phyloP scores from a whole-genome alignment of 2,888 invertebrate genomes.

The Mesorhabditis spiculigera region DNA sequence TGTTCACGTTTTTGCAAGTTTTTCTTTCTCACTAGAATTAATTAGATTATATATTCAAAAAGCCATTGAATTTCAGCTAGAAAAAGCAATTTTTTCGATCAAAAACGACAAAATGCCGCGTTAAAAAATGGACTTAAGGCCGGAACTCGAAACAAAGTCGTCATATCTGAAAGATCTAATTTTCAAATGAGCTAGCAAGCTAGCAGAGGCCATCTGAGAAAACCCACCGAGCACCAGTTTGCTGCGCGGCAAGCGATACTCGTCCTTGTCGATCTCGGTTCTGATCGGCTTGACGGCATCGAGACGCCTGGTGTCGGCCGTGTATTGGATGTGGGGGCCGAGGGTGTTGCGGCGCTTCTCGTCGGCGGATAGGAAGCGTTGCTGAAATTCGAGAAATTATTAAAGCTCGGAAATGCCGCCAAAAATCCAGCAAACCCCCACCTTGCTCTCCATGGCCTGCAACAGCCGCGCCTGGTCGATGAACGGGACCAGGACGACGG shows the following conservation, averaged over 20 bases:
- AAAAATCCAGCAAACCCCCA: background rate
- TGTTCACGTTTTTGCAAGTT: no score
- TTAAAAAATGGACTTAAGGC: no score
- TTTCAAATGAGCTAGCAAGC: no score
- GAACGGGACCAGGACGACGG: conserved; percentile 86
- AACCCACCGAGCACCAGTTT: conserved; percentile 61
- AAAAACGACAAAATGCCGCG: no score
- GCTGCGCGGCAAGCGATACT: conserved; percentile 57
- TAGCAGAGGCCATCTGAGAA: no score
- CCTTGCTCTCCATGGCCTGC: conserved; percentile 63
- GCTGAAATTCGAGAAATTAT: conserved; percentile 11
- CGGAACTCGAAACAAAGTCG: no score
- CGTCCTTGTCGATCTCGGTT: conserved; percentile 52
- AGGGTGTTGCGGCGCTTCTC: conserved; percentile 77
- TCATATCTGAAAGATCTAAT: no score
- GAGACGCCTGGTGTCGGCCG: conserved; percentile 44
- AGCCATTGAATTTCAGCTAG: no score
- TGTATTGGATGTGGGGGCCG: conserved; percentile 81
- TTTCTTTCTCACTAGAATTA: no score
- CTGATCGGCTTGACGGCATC: conserved; percentile 39
- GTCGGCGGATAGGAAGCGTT: conserved; percentile 69
- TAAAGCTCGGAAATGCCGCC: background rate
- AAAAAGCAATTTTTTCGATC: no score
- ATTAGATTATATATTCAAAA: no score
- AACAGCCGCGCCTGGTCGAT: conserved; percentile 78